These are phyloP conservation scores for Acipenser oxyrinchus DNA, from an alignment of 2,797 vertebrate species.

Conservation along the genomic window DNA sequence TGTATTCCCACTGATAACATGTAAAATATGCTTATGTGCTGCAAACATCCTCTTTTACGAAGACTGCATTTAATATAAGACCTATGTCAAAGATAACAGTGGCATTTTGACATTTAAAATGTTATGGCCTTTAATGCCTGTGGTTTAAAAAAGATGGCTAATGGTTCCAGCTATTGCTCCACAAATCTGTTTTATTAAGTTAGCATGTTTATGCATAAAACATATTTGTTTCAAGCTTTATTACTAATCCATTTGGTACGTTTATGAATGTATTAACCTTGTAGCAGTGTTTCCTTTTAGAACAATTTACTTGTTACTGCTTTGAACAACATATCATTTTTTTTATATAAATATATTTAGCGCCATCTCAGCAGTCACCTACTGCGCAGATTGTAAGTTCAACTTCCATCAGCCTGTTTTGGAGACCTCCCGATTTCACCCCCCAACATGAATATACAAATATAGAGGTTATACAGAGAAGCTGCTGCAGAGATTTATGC, in stretches of 20 bases:
- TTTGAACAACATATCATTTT: constrained; percentile 12
- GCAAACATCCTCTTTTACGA: constrained; percentile 13
- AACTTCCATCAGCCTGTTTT: constrained; percentile 69
- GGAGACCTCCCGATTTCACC: constrained; percentile 79
- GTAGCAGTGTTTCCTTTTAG: constrained; percentile 8
- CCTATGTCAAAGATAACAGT: background rate
- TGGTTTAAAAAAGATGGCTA: constrained; percentile 18
- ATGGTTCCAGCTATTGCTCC: constrained; percentile 17
- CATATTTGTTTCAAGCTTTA: constrained; percentile 19
- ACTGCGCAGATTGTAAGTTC: constrained; percentile 64
- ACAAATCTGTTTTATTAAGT: constrained; percentile 33
- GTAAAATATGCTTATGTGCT: constrained; percentile 16
- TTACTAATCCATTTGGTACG: constrained; percentile 20
- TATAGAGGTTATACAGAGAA: constrained; percentile 72
- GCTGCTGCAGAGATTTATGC: constrained; percentile 51
- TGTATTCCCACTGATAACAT: constrained; percentile 13
- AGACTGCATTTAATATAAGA: background rate
- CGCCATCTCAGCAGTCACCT: constrained; percentile 77
- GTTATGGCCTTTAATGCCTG: constrained; percentile 27
- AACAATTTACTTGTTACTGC: constrained; percentile 12
- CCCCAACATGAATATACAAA: constrained; percentile 73
- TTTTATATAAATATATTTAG: constrained; percentile 41
- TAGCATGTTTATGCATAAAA: constrained; percentile 26
- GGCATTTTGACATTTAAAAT: constrained; percentile 8
- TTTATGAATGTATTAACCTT: constrained; percentile 25